Percentiles rank a stretch among this genome's conserved stretches.
Evolutionary conservation across 64 coral and sea anemone genomes (phyloP).

Genomic region (Pocillopora damicornis): DNA sequence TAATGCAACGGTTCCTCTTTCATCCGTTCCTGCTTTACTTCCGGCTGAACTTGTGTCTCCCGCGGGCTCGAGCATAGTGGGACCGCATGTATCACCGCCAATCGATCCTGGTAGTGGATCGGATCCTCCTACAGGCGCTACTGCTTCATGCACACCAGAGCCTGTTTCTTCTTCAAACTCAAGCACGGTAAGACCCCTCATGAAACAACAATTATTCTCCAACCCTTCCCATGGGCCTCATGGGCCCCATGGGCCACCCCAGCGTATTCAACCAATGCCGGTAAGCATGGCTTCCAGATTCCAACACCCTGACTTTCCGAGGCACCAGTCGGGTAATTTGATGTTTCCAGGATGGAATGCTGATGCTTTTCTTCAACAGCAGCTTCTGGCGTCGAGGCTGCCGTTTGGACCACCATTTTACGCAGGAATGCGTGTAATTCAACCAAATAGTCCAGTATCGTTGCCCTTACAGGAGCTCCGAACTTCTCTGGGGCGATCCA

Average conservation of each 20-base stretch:
- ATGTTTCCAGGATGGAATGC: constrained; percentile 7
- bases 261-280: neutral
- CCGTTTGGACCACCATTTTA: constrained; percentile 9
- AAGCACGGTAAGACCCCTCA: neutral
- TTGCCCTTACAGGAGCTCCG: neutral
- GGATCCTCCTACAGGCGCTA: no score
- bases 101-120: no score
- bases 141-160: no score
- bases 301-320: constrained; percentile 12
- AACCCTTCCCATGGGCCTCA: neutral
- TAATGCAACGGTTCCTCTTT: neutral
- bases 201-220: neutral
- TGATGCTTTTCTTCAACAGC: neutral
- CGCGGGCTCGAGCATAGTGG: neutral
- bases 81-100: neutral
- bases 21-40: neutral
- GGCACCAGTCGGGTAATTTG: neutral
- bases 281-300: neutral
- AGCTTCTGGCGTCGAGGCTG: neutral
- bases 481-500: neutral
- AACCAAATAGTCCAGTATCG: neutral
- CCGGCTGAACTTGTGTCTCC: neutral
- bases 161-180: neutral
- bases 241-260: neutral
- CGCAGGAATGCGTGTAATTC: neutral